Evolutionary conservation across 2,888 invertebrate genomes (phyloP).

Genomic region (Luffia ferchaultella): DNA sequence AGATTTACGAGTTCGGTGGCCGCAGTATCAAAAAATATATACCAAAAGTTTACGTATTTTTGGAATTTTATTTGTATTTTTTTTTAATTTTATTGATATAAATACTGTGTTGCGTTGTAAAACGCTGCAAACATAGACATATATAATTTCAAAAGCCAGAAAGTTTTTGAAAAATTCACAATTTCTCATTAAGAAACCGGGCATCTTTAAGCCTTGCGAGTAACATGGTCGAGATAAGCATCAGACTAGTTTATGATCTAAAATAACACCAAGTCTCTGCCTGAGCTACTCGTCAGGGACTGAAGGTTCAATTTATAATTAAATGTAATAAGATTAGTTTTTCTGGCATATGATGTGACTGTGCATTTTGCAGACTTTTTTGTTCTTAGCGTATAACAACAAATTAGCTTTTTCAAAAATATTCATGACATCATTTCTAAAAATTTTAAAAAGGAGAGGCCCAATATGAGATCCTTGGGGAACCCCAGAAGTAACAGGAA

Average conservation of each 20-base stretch:
- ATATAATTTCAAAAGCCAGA: background rate
- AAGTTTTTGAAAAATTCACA: too few species aligned
- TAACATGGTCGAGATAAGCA: background rate
- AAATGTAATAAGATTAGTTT: too few species aligned
- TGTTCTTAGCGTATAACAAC: conserved; percentile 13
- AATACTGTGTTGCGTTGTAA: too few species aligned
- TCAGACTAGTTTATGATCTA: background rate
- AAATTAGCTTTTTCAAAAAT: background rate
- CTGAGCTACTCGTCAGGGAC: too few species aligned
- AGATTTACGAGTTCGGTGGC: too few species aligned
- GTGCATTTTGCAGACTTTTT: conserved; percentile 11
- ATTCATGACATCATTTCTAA: conserved; percentile 6
- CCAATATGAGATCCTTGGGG: conserved; percentile 14
- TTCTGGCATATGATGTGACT: background rate
- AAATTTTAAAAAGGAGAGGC: conserved; percentile 12
- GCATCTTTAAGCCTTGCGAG: background rate
- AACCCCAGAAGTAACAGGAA: conserved; percentile 10
- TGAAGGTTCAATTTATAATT: background rate
- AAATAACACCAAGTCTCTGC: background rate
- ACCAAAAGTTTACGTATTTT: too few species aligned
- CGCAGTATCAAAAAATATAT: too few species aligned
- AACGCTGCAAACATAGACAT: too few species aligned
- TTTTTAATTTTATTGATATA: too few species aligned
- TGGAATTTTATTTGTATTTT: too few species aligned
- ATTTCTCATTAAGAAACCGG: too few species aligned